Evolutionary conservation across 2,888 invertebrate genomes (phyloP), one percentile per base, ranked within the genome.

Genomic region (Lordiphosa andalusiaca): DNA sequence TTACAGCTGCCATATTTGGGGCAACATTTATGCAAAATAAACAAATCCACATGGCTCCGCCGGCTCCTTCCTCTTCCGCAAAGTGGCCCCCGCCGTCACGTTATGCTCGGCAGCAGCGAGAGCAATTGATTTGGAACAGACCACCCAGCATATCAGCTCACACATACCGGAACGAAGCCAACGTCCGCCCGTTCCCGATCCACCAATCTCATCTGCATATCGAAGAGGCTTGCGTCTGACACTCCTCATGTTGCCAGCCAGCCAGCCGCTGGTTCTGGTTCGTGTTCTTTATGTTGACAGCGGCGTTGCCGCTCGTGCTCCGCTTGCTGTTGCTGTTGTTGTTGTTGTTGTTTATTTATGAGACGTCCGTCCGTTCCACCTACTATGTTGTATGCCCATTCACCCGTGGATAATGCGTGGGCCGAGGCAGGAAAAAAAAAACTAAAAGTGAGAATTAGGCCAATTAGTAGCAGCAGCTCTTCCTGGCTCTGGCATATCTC

Each of bases 11-110:
- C 78, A 82, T 85, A 84, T 84, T 84, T 84, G 82, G 83, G 83
- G 76, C 83, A 84, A 85, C 82, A 84, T 85, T 82, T 84, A 84
- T 84, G 85, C 76, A 84, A 84, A 78, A 84, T 76, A 84, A 85
- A 85, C 84, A 84, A 13, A 47, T 40, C 38, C 62, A 42, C 55
- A 48, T 42, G 40, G 50, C 48, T 13, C 12, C 19, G 25, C 23
- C 23, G 10, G n/a, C 40, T 36, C 35, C 40, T 61, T 46, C 62
- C 50, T 65, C 66, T 65, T 65, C 53, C 59, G 66, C 59, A 67
- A 52, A 55, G 42, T 48, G 37, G 48, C 23, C 16, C n/a, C 10
- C 16, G 33, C 19, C 33, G 10, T 19, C 65, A 56, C 65, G 72
- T 59, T 73, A 60, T 73, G 72, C 74, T 61, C 36, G 63, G 39